Evolutionary conservation across 2,888 invertebrate species (phyloP), one percentile per base, ranked within the genome.

Genomic region (Machimus atricapillus): DNA sequence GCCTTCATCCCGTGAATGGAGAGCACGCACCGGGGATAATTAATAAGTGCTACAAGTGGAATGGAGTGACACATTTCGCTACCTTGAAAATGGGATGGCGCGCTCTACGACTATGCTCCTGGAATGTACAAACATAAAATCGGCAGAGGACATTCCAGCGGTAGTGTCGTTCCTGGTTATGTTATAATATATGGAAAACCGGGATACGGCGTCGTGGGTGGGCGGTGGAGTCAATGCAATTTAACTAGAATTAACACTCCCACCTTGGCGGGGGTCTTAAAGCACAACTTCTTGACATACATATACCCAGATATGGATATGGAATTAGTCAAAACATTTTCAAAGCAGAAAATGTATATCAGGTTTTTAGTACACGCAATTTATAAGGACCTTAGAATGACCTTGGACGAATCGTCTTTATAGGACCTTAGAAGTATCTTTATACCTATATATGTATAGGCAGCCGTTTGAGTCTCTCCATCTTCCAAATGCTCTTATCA

Each of bases 11-110:
- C 40, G 19, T 23, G 43, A 78, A 78, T 16, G 78, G 66, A 19
- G 66, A 66, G 43, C 79, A 79, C 40, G 27, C n/a, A 79, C 79
- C 27, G 23, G 79, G 52, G 52, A 52, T 79, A 79, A 79, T 79
- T 79, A 79, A 79, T 78, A 78, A 78, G 43, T 76, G 14, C 78
- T 40, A 78, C 37, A 78, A 78, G 78, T 78, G 78, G 78, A 43
- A 78, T 37, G 19, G 43, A 40, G 78, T 43, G n/a, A 19, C 78
- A 78, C 40, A 40, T 78, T 78, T 66, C 12, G 66, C 27, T 66
- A 66, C 66, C 23, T 66, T 9, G 66, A 27, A 27, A 66, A 66
- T 52, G 66, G 27, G 23, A 6, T 23, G 7, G 8, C 19, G n/a
- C n/a, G 8, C 66, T 27, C 23, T 6, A 12, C 40, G 56, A 19